Evolutionary conservation across 1,140 invertebrate genomes (phyloP), one percentile per base, ranked within the genome.

Genomic region (Conopomorpha cramerella): DNA sequence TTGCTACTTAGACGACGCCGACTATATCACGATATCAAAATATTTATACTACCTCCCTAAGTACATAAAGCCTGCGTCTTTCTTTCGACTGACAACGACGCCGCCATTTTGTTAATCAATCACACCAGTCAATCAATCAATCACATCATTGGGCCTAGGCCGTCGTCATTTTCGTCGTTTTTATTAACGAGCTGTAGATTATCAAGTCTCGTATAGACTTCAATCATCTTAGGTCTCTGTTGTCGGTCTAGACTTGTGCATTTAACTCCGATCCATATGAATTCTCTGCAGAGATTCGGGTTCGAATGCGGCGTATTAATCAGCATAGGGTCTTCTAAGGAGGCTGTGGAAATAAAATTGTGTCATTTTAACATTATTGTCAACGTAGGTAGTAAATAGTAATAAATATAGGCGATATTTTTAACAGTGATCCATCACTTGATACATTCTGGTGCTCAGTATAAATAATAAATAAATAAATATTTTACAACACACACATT

Each of bases 171-270:
- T 32, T 19, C 2, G 16, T 36, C 3, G 8, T 36, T 14, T 27
- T 36, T 28, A 11, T 27, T 45, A 2, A 53, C 53, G 11, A 55
- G 41, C 2, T 55, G 28, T 39, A 67, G 33, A 1, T 39, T 43
- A 16, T 65, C 53, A 2, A 70, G 41, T 15, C 38, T 34, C 11
- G 51, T 56, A 29, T 64, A 74, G 1, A 74, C 64, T 0, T 61
- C 48, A 3, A 65, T 31, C 64, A 74, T 71, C 3, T 51, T 45
- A 0, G 70, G 70, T 4, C 70, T 17, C 8, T 57, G 40, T 0
- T 43, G 28, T 2, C 64, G 37, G 2, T 30, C 25, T 23, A 41
- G 36, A 13, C 45, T 43, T 0, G 63, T 71, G 25, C 70, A 74
- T n/a, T 51, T 41, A 0, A 70, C 23, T 0, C 57, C 70, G 0